phyloP scores from a whole-genome alignment of 2,113 vertebrate genomes.

The Gulo gulo region DNA sequence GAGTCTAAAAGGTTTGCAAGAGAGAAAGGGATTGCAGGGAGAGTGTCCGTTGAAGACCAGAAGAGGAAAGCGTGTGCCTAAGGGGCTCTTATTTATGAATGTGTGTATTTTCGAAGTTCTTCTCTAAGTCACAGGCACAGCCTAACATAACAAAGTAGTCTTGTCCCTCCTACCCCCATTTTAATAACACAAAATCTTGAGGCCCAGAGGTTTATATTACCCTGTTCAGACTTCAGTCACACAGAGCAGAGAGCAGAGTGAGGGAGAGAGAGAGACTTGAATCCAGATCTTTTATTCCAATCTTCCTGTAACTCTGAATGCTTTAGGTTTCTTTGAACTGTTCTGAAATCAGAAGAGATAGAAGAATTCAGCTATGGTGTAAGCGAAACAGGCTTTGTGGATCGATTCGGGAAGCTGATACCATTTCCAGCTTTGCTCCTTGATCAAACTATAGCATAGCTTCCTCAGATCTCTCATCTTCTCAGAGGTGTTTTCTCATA shows the following conservation, averaged over 20 bases:
- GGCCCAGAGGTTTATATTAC: background rate
- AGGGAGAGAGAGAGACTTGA: background rate
- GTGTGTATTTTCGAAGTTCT: background rate
- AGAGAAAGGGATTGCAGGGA: background rate
- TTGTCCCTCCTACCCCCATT: background rate
- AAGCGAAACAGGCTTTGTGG: background rate
- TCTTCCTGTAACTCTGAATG: background rate
- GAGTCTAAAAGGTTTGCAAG: background rate
- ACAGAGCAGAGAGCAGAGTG: background rate
- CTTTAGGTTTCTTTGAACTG: background rate
- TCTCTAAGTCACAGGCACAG: background rate
- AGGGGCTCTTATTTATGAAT: background rate
- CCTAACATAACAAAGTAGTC: background rate
- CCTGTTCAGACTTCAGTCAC: background rate
- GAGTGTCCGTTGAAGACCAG: background rate
- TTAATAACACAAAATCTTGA: background rate
- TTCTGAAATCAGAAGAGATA: background rate
- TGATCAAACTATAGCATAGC: background rate
- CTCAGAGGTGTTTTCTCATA: background rate
- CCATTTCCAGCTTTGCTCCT: background rate
- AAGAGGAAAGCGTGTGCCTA: background rate
- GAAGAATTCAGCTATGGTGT: background rate
- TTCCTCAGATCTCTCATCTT: background rate
- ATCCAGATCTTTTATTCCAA: background rate
- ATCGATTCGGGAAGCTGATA: background rate